These are phyloP conservation scores for Netelia melanura DNA, from an alignment of 2,888 invertebrate species.

Conservation along the genomic window DNA sequence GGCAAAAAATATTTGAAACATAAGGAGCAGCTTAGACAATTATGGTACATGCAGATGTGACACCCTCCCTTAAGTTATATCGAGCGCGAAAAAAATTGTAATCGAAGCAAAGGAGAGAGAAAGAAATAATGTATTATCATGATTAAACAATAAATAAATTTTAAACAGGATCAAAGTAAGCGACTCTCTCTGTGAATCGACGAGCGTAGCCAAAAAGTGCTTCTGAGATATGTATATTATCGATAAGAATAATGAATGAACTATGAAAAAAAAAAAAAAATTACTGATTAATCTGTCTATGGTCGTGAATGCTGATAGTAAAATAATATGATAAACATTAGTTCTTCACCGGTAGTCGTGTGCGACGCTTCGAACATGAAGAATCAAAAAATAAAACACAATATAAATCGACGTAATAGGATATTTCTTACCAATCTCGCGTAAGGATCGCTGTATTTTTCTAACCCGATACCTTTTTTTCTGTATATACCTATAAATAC, in stretches of 20 bases:
- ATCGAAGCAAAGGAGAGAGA: neutral
- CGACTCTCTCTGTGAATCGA: conserved; percentile 40
- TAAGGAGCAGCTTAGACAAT: neutral
- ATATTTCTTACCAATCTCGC: conserved; percentile 79
- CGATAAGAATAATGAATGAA: conserved; percentile 32
- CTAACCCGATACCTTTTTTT: conserved; percentile 81
- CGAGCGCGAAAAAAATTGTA: neutral
- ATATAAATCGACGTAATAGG: conserved; percentile 64
- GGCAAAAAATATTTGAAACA: neutral
- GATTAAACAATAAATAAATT: conserved; percentile 4
- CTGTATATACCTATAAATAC: conserved; percentile 78
- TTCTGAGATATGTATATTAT: conserved; percentile 59
- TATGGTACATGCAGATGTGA: neutral
- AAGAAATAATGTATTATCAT: conserved; percentile 27
- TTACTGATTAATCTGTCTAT: conserved; percentile 57
- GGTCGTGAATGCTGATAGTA: conserved; percentile 46
- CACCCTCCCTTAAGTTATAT: neutral
- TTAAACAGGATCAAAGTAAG: conserved; percentile 10
- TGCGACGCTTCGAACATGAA: conserved; percentile 34
- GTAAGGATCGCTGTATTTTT: conserved; percentile 83
- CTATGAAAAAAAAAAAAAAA: conserved; percentile 5
- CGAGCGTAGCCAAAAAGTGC: conserved; percentile 71
- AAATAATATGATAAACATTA: conserved; percentile 10
- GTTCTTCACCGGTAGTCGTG: conserved; percentile 47
- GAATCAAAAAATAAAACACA: neutral